Percentiles rank a stretch among this genome's conserved stretches.
These are phyloP conservation scores for Mionectes olivaceus DNA, from an alignment of 2,797 vertebrate genomes.

Conservation along the genomic window DNA sequence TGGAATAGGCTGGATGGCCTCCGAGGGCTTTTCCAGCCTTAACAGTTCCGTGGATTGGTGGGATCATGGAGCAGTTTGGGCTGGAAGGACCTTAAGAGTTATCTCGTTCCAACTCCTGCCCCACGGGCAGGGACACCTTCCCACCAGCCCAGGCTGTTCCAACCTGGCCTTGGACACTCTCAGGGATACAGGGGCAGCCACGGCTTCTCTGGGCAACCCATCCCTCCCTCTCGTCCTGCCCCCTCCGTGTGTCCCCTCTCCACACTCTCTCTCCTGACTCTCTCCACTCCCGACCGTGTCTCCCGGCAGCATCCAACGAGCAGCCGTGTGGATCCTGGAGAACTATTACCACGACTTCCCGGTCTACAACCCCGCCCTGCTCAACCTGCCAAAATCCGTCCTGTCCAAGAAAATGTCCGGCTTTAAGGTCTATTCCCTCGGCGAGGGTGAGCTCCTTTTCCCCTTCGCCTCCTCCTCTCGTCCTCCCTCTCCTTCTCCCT, in stretches of 20 bases:
- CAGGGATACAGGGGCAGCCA: background rate
- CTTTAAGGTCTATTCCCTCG: constrained; percentile 94
- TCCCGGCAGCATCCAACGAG: constrained; percentile 89
- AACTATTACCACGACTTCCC: constrained; percentile 96
- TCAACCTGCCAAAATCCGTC: constrained; percentile 95
- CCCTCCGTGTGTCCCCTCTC: background rate
- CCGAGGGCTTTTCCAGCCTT: background rate
- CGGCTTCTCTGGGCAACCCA: background rate
- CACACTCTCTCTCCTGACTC: accelerated
- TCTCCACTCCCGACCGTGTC: background rate
- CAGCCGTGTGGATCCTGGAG: constrained; percentile 92
- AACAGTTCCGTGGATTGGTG: background rate
- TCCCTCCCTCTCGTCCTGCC: background rate
- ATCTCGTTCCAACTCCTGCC: background rate
- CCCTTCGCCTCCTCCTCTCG: background rate
- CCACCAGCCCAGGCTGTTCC: background rate
- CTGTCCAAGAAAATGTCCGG: constrained; percentile 94
- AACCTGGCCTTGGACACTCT: background rate
- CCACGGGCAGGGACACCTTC: background rate
- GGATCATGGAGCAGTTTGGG: background rate
- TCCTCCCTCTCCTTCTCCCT: background rate
- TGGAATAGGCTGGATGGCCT: too few species aligned
- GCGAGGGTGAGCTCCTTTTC: constrained; percentile 86
- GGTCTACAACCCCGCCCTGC: constrained; percentile 91
- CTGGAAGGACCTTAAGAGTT: background rate